Base-by-base conservation (phyloP, 2,797 vertebrate species). In the Chromis chromis region DNA sequence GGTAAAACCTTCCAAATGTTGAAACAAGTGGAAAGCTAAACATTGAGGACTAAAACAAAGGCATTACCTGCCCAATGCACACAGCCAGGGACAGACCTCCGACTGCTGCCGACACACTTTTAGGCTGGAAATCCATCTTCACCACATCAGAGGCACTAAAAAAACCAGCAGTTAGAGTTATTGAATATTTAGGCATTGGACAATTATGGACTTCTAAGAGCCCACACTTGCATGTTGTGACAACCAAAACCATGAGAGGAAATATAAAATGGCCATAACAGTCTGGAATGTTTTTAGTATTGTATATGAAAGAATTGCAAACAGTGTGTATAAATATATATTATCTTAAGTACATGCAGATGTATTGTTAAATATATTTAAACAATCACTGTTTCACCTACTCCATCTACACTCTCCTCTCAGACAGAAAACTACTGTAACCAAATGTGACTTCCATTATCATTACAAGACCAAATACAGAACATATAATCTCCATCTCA, bases 101-200 rank as follows among this genome's bases (percentile, higher is more conserved):
- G 13, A 94, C 67, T 57, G 96, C 95, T 7, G 92, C 93, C 0
- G 96, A 94, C 54, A 99, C 86, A 73, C 93, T 94, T 91, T 97
- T 98, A 1, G 98, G 98, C 68, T 99, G 98, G 52, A 94, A 81
- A 44, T 98, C 97, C 96, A 99, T 95, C 89, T 99, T 99, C 76
- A 97, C 92, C 65, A 97, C 81, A 74, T 97, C 96, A 86, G 96
- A 94, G 22, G 96, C 94, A 79, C 98, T 99, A 76, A n/a, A 76
- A n/a, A 83, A 82, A 65, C 1, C 12, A 65, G 0, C 13, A 70
- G 22, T 1, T 6, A 1, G 25, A 16, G 31, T 65, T 49, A 69
- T 49, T 80, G 1, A 19, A 50, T 60, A 36, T 58, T 24, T 25
- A 42, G 11, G 64, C 3, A 1, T 19, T 8, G 33, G 42, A 1